Evolutionary conservation across 2,888 invertebrate species (phyloP).

Genomic region (Tinea pellionella): DNA sequence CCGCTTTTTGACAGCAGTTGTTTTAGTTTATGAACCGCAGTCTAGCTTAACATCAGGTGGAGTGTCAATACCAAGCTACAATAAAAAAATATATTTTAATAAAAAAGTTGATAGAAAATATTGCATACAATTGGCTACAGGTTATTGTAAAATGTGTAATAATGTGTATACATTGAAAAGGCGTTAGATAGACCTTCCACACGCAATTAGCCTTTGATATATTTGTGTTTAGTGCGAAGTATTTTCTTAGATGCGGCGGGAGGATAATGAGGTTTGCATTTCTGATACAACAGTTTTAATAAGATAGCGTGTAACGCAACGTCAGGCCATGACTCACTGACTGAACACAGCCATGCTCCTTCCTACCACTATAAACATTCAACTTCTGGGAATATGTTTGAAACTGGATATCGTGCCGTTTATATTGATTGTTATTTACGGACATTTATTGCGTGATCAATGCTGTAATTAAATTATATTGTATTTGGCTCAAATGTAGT

Average conservation of each 20-base stretch:
- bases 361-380: not conserved
- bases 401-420: not conserved
- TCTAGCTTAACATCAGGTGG: no score
- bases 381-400: not conserved
- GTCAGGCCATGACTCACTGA: not conserved
- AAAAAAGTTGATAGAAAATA: no score
- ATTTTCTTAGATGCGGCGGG: constrained; percentile 10
- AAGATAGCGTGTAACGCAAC: not conserved
- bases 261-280: constrained; percentile 3
- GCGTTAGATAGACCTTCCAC: constrained; percentile 4
- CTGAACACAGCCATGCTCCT: constrained; percentile 3
- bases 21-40: no score
- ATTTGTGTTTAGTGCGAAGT: not conserved
- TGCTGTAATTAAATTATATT: not conserved
- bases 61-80: no score
- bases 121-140: no score
- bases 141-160: not conserved
- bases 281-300: constrained; percentile 6
- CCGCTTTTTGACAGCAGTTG: no score
- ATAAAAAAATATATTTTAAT: no score
- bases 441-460: not conserved
- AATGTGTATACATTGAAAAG: not conserved
- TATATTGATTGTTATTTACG: constrained; percentile 2
- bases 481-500: no score
- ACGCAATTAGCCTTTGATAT: constrained; percentile 8